These are phyloP conservation scores for Nesoenas mayeri DNA, from an alignment of 2,113 vertebrate genomes.

Conservation along the genomic window DNA sequence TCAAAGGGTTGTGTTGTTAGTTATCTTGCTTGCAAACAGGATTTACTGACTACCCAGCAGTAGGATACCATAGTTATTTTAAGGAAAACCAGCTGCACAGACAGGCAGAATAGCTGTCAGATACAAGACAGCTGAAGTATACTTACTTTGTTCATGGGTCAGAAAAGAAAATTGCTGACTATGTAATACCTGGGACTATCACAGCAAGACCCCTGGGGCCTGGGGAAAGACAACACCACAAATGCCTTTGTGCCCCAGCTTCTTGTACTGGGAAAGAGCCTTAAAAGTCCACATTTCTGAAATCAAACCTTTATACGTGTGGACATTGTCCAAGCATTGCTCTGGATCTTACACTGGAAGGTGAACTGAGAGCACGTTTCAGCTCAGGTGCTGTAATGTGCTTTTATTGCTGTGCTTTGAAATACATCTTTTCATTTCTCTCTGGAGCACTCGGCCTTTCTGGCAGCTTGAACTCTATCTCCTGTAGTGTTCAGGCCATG, in stretches of 20 bases:
- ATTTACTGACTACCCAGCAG: constrained; percentile 4
- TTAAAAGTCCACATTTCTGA: neutral
- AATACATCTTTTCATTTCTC: constrained; percentile 34
- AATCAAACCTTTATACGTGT: neutral
- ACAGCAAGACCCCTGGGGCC: neutral
- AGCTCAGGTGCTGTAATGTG: constrained; percentile 13
- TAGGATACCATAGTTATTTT: neutral
- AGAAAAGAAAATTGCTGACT: neutral
- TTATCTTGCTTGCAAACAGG: constrained; percentile 31
- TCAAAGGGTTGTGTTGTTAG: neutral
- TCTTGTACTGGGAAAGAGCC: neutral
- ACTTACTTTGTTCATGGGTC: neutral
- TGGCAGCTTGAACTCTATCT: constrained; percentile 2
- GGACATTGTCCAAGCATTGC: constrained; percentile 4
- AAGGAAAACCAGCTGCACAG: neutral
- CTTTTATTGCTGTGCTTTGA: constrained; percentile 49
- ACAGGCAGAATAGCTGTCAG: neutral
- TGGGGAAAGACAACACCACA: neutral
- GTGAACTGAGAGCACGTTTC: constrained; percentile 39
- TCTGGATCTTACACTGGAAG: constrained; percentile 37
- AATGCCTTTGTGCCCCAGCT: neutral
- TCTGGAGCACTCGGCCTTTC: neutral
- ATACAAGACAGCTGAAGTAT: neutral
- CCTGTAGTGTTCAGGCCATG: neutral
- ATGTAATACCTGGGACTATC: neutral